Conservation (phyloP, 2,113 vertebrate genomes). For the Camarhynchus parvulus region DNA sequence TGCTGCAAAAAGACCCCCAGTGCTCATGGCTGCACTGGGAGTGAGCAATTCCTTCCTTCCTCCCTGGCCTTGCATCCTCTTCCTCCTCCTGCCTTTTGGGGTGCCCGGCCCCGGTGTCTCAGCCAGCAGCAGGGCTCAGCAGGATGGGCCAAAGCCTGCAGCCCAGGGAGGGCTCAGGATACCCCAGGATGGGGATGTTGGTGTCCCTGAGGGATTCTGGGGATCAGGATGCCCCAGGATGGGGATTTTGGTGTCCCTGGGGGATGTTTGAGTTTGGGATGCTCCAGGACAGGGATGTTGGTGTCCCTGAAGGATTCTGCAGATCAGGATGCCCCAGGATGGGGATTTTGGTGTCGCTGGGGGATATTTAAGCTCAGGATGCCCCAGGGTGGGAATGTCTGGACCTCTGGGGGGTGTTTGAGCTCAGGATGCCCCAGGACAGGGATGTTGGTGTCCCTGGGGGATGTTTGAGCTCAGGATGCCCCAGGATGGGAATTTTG, state of each 20-base stretch:
- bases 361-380: too few relatives aligned
- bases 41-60: not conserved
- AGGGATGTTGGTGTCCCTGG: too few relatives aligned
- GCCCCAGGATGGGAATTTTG: too few relatives aligned
- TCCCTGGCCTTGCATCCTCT: not conserved
- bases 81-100: not conserved
- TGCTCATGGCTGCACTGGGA: not conserved
- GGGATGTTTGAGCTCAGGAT: too few relatives aligned
- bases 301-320: too few relatives aligned
- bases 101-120: not conserved
- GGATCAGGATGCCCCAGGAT: accelerated
- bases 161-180: not conserved
- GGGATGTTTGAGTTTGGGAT: accelerated
- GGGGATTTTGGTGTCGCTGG: not conserved
- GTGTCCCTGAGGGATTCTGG: too few relatives aligned
- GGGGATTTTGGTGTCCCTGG: not conserved
- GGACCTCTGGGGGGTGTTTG: too few relatives aligned
- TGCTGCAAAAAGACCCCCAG: not conserved
- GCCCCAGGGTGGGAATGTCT: too few relatives aligned
- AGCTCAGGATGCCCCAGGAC: not conserved
- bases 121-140: not conserved
- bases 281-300: too few relatives aligned
- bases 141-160: not conserved
- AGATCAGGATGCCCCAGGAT: too few relatives aligned
- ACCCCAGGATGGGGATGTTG: too few relatives aligned